phyloP scores from a whole-genome alignment of 2,888 invertebrate species.

The Sinhomidia bicolor region DNA sequence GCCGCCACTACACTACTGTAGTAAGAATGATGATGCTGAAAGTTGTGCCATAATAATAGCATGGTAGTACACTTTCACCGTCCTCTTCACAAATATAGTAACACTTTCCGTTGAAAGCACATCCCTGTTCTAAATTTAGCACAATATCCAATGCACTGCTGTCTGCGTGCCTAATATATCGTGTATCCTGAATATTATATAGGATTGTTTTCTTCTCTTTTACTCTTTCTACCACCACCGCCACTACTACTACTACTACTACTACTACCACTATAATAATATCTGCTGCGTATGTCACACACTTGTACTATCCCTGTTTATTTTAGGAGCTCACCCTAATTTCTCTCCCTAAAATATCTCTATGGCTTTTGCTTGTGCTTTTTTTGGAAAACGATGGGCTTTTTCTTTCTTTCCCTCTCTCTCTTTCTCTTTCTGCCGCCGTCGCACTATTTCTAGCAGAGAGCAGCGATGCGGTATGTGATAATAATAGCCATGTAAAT shows the following conservation, averaged over 20 bases:
- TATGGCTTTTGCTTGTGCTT: not conserved
- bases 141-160: slow-evolving; percentile 34
- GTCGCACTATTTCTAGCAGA: too few species aligned
- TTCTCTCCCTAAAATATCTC: slow-evolving; percentile 47
- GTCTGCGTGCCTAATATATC: not conserved
- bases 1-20: not conserved
- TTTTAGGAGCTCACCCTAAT: slow-evolving; percentile 61
- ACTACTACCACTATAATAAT: not conserved
- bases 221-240: too few species aligned
- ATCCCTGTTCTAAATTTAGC: slow-evolving; percentile 71
- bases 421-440: too few species aligned
- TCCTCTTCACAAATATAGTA: slow-evolving; percentile 58
- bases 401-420: too few species aligned
- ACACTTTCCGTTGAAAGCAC: slow-evolving; percentile 58
- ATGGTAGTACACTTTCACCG: not conserved
- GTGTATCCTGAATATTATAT: slow-evolving; percentile 26
- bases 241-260: too few species aligned
- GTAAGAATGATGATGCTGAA: not conserved
- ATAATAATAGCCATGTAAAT: slow-evolving; percentile 44
- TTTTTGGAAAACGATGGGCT: slow-evolving; percentile 38
- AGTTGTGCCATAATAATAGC: not conserved
- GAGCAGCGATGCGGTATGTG: slow-evolving; percentile 25
- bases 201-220: slow-evolving; percentile 60
- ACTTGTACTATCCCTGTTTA: slow-evolving; percentile 46
- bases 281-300: slow-evolving; percentile 50